Conservation (phyloP, 2,113 vertebrate genomes). For the Pyrgilauda ruficollis region DNA sequence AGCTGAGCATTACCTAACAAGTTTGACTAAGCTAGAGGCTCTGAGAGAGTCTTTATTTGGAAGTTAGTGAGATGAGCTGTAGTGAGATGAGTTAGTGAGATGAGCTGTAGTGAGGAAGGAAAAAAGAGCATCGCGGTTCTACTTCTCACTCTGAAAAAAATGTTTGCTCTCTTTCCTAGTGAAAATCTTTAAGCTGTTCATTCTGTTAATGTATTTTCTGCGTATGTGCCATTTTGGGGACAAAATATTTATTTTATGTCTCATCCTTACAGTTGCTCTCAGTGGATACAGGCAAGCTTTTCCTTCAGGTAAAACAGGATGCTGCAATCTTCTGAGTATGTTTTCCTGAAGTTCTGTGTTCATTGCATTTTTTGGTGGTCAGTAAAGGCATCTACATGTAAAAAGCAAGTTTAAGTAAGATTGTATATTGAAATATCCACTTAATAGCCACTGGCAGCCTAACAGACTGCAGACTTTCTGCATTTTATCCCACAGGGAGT, state of each 20-base stretch:
- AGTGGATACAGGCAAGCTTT: not conserved
- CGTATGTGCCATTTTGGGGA: not conserved
- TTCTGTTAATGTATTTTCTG: conserved; percentile 41
- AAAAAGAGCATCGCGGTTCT: not conserved
- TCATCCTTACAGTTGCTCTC: not conserved
- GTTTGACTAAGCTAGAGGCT: not conserved
- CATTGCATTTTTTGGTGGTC: not conserved
- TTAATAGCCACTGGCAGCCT: not conserved
- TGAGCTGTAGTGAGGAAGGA: not conserved
- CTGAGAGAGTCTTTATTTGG: not conserved
- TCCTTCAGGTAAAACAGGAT: not conserved
- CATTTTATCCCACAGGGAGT: not conserved
- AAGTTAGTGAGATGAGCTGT: not conserved
- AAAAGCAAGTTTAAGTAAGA: not conserved
- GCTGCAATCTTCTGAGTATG: not conserved
- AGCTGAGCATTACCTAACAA: not conserved
- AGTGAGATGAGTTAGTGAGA: not conserved
- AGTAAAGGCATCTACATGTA: not conserved
- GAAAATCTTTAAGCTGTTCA: not conserved
- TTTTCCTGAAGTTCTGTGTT: not conserved
- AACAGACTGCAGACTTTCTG: not conserved
- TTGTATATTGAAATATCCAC: not conserved
- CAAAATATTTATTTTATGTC: not conserved
- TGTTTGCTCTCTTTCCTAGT: not conserved
- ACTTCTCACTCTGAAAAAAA: not conserved